phyloP scores from a whole-genome alignment of 2,113 vertebrate genomes.

The Zosterops pallidus region DNA sequence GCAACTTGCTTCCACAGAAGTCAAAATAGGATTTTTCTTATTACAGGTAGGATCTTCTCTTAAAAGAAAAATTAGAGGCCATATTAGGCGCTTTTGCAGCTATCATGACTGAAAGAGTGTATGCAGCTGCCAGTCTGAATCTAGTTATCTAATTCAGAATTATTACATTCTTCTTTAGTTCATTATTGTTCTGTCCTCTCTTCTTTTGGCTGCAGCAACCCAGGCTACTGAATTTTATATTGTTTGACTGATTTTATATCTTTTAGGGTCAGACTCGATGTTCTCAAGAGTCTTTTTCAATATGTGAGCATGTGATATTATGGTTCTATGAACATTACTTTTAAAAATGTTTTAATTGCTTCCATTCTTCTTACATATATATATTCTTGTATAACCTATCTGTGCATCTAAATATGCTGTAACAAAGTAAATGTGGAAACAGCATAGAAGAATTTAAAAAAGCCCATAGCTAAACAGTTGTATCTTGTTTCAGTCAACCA shows the following conservation, averaged over 20 bases:
- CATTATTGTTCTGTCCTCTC: neutral
- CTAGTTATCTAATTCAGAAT: neutral
- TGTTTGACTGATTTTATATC: neutral
- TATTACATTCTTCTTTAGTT: neutral
- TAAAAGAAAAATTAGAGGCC: neutral
- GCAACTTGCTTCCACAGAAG: neutral
- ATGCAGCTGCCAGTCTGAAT: neutral
- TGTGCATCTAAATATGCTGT: neutral
- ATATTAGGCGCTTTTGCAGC: neutral
- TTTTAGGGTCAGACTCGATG: rapidly evolving
- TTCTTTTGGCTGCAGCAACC: neutral
- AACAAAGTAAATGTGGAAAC: neutral
- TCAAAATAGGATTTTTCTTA: neutral
- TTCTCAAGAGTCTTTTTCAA: neutral
- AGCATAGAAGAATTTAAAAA: neutral
- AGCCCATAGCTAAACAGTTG: neutral
- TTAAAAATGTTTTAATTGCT: neutral
- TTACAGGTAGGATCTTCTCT: neutral
- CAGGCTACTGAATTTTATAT: neutral
- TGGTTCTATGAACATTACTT: neutral
- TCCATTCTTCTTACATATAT: neutral
- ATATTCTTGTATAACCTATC: neutral
- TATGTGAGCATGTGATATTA: neutral
- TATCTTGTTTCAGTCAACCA: neutral
- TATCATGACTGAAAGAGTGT: neutral